Percentiles rank a stretch among this genome's conserved stretches.
Conservation (phyloP, 2,113 vertebrate genomes). For the Morone chrysops region DNA sequence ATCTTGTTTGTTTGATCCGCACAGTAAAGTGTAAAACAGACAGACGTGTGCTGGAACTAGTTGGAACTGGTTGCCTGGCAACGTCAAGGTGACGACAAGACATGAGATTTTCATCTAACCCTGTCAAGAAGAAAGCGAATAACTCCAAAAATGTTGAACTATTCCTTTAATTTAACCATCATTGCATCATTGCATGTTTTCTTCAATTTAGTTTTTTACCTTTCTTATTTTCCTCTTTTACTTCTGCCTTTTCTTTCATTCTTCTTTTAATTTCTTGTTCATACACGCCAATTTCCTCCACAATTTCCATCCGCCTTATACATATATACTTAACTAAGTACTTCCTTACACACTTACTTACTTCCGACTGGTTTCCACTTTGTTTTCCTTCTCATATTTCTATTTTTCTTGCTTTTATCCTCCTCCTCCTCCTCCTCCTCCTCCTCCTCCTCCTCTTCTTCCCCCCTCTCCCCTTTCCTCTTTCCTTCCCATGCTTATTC, state of each 20-base stretch:
- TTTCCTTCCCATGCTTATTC: not conserved
- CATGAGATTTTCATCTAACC: not conserved
- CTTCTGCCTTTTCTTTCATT: not conserved
- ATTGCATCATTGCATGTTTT: constrained; percentile 14
- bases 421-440: not conserved
- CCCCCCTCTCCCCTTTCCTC: not conserved
- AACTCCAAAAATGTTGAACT: constrained; percentile 7
- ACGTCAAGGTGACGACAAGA: not conserved
- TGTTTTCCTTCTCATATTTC: not conserved
- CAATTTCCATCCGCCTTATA: not conserved
- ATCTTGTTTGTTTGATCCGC: not conserved
- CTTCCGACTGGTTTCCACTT: not conserved
- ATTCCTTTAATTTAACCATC: not conserved
- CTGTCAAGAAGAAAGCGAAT: not conserved
- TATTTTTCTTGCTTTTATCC: not conserved
- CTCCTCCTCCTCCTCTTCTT: not conserved
- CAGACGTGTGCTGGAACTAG: too few species aligned
- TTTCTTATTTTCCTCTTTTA: not conserved
- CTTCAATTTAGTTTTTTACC: not conserved
- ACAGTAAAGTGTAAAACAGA: not conserved
- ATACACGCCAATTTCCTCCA: not conserved
- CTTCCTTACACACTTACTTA: too few species aligned
- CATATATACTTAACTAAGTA: too few species aligned
- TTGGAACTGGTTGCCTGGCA: not conserved
- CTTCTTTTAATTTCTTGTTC: not conserved